Evolutionary conservation across 2,888 invertebrate genomes (phyloP).

Genomic region (Bhutanitis thaidina): DNA sequence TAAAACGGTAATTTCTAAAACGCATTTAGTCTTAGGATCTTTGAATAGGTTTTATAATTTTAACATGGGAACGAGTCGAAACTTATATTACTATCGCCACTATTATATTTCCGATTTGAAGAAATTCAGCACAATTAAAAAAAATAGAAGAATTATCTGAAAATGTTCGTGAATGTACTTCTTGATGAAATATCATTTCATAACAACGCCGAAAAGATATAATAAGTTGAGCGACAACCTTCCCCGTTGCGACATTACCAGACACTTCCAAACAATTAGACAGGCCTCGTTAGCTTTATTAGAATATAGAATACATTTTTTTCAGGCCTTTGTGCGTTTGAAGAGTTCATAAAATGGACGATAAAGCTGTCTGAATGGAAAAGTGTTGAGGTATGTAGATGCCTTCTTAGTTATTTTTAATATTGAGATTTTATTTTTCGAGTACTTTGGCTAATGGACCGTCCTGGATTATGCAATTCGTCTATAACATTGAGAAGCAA

Average conservation of each 20-base stretch:
- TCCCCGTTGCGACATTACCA: constrained; percentile 40
- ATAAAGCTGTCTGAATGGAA: constrained; percentile 16
- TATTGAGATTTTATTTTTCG: too few species aligned
- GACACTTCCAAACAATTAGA: constrained; percentile 77
- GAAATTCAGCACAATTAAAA: too few species aligned
- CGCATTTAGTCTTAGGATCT: too few species aligned
- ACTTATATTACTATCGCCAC: too few species aligned
- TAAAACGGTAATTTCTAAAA: too few species aligned
- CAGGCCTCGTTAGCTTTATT: constrained; percentile 66
- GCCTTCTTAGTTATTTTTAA: too few species aligned
- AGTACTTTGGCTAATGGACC: too few species aligned
- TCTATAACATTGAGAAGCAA: too few species aligned
- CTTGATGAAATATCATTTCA: constrained; percentile 63
- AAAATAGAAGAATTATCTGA: constrained; percentile 25
- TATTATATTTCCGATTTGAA: too few species aligned
- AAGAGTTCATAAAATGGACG: constrained; percentile 40
- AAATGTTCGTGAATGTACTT: constrained; percentile 27
- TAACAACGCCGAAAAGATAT: constrained; percentile 63
- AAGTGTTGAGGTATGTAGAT: constrained; percentile 10
- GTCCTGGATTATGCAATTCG: too few species aligned
- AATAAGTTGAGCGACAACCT: constrained; percentile 44
- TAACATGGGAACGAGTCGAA: too few species aligned
- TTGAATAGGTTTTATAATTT: too few species aligned
- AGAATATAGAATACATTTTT: constrained; percentile 42
- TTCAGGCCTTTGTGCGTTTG: constrained; percentile 47